These are phyloP conservation scores for Drosophila parabipectinata DNA, from an alignment of 1,140 invertebrate genomes.

Conservation along the genomic window DNA sequence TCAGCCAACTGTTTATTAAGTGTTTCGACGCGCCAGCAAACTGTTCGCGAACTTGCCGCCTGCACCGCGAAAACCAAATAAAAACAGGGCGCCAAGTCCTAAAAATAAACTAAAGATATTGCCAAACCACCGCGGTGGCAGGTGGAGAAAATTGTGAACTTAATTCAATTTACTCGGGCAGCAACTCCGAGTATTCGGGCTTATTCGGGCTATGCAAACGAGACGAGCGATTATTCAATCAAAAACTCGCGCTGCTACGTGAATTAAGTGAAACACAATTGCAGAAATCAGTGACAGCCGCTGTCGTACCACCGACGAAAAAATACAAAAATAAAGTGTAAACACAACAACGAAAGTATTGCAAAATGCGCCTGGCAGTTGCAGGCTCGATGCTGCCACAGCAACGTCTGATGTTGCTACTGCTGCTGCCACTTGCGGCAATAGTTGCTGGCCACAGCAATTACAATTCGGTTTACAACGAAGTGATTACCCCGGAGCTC, in stretches of 20 bases:
- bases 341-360: constrained; percentile 64
- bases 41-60: constrained; percentile 63
- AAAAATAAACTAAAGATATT: constrained; percentile 25
- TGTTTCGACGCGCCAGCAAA: constrained; percentile 79
- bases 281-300: constrained; percentile 62
- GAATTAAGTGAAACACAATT: constrained; percentile 80
- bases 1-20: constrained; percentile 82
- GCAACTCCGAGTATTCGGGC: constrained; percentile 1
- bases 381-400: constrained; percentile 4
- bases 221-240: constrained; percentile 74
- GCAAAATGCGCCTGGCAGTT: constrained; percentile 62
- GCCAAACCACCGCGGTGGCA: constrained; percentile 13
- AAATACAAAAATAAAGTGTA: constrained; percentile 8
- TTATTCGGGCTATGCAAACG: constrained; percentile 67
- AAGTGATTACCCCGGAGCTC: constrained; percentile 64
- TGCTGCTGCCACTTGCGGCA: constrained; percentile 19
- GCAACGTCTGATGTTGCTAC: constrained; percentile 48
- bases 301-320: constrained; percentile 7
- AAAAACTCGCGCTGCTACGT: constrained; percentile 78
- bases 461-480: constrained; percentile 79
- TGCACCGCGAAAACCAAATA: constrained; percentile 1
- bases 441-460: constrained; percentile 42
- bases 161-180: constrained; percentile 34
- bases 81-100: constrained; percentile 34
- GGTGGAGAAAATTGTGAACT: constrained; percentile 37